Evolutionary conservation across 2,797 vertebrate genomes (phyloP), one percentile per base, ranked within the genome.

Genomic region (Myripristis jacobus): DNA sequence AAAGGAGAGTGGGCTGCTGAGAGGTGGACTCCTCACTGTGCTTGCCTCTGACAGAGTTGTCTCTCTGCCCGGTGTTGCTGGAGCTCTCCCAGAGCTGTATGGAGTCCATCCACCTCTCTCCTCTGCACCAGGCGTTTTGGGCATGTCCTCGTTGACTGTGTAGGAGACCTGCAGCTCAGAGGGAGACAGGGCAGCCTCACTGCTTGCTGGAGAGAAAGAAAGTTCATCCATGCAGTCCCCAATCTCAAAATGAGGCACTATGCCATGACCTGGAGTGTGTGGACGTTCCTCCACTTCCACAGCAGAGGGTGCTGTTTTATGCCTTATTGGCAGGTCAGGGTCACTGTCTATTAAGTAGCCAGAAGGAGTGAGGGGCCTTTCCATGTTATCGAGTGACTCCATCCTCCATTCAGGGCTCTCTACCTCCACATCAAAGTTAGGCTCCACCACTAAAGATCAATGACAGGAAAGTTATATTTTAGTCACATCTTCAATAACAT

Each of bases 51-150:
- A 92, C 4, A 93, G 71, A 1, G 88, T 88, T 1, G 87, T 87
- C 0, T 94, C 94, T 10, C 94, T 94, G n/a, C 94, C 93, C 0
- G 95, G 95, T 0, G 95, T 97, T 68, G 93, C 89, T 1, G 95
- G 96, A 77, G 94, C 80, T 1, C 93, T 94, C 50, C 88, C 91
- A 0, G 93, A 94, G 74, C 91, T 94, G 89, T 91, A 93, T 0
- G 89, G 92, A 36, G 92, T 94, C 1, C 82, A 86, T 6, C 92
- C 83, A 27, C 80, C 80, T 21, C 80, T 90, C 1, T 95, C 95
- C 68, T 95, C 95, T 77, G 93, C 90, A 38, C 92, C 96, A 0
- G 97, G 97, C 1, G 97, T 98, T 80, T 93, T 93, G 0, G 97
- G 97, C 44, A 94, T 92, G 75, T 97, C 96, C 69, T 96, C 95